A percentile compares a stretch with the other conserved stretches of the same genome.
These are phyloP conservation scores for Brachyistius frenatus DNA, from an alignment of 2,113 vertebrate species.

Conservation along the genomic window DNA sequence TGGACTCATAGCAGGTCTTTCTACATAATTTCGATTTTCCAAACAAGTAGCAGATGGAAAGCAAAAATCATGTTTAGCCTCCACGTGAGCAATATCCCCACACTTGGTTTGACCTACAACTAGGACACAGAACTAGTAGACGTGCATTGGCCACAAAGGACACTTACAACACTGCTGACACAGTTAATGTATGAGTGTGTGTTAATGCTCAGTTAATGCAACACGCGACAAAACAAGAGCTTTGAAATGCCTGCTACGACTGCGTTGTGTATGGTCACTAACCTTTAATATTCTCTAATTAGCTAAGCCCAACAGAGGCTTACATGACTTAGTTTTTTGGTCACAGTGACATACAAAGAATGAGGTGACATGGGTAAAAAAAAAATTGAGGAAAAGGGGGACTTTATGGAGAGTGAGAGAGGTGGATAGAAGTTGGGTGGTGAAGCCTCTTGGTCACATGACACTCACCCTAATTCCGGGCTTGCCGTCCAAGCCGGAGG, in stretches of 20 bases:
- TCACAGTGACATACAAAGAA: constrained; percentile 31
- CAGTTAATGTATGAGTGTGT: constrained; percentile 84
- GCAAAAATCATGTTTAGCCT: constrained; percentile 23
- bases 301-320: no score
- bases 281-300: background rate
- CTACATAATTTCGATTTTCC: constrained; percentile 3
- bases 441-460: constrained; percentile 83
- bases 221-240: constrained; percentile 69
- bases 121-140: constrained; percentile 53
- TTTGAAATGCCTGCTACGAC: constrained; percentile 37
- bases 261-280: constrained; percentile 3
- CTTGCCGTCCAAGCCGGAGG: constrained; percentile 99
- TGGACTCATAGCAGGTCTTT: background rate
- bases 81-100: constrained; percentile 18
- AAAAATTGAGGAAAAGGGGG: constrained; percentile 1
- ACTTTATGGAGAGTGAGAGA: constrained; percentile 44
- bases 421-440: constrained; percentile 58
- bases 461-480: constrained; percentile 98
- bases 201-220: constrained; percentile 84
- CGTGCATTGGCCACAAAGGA: constrained; percentile 69
- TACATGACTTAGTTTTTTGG: no score
- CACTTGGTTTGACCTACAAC: constrained; percentile 39
- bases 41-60: constrained; percentile 29
- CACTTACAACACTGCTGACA: constrained; percentile 65
- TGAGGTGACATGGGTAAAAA: constrained; percentile 24